Percentiles rank a stretch among this genome's conserved stretches.
Conservation (phyloP, 2,113 vertebrate species). For the Oncorhynchus gorbuscha region DNA sequence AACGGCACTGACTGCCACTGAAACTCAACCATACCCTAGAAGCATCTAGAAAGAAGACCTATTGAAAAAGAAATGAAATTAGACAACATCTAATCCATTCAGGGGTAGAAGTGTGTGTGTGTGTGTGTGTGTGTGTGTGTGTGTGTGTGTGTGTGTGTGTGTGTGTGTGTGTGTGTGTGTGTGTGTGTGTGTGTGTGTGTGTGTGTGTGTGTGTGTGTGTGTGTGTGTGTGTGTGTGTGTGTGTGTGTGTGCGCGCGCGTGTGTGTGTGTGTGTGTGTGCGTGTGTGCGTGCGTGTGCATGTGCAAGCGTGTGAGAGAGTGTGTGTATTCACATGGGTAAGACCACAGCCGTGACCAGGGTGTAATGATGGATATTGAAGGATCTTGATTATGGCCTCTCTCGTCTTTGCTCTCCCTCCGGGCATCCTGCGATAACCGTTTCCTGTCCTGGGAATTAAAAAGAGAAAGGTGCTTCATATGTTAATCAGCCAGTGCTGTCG, state of each 20-base stretch:
- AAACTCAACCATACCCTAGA: too few species aligned
- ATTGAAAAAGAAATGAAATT: constrained; percentile 38
- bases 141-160: too few species aligned
- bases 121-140: background rate
- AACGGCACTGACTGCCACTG: too few species aligned
- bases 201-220: too few species aligned
- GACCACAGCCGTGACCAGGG: constrained; percentile 58
- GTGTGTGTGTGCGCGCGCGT: too few species aligned
- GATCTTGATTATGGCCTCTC: constrained; percentile 65
- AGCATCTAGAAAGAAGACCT: constrained; percentile 7
- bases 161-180: too few species aligned
- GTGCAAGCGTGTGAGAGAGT: constrained; percentile 19
- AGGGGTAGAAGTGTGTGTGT: background rate
- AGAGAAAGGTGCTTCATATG: constrained; percentile 69
- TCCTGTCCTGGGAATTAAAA: constrained; percentile 69
- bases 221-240: too few species aligned
- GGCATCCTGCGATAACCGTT: constrained; percentile 51
- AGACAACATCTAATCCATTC: constrained; percentile 53
- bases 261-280: too few species aligned
- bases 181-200: too few species aligned
- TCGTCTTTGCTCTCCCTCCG: constrained; percentile 55
- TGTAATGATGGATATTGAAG: constrained; percentile 65
- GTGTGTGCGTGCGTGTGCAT: too few species aligned
- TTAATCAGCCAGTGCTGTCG: constrained; percentile 55
- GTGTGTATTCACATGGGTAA: constrained; percentile 58